These are phyloP conservation scores for Macrochelys suwanniensis DNA, from an alignment of 2,797 vertebrate genomes.

Conservation along the genomic window DNA sequence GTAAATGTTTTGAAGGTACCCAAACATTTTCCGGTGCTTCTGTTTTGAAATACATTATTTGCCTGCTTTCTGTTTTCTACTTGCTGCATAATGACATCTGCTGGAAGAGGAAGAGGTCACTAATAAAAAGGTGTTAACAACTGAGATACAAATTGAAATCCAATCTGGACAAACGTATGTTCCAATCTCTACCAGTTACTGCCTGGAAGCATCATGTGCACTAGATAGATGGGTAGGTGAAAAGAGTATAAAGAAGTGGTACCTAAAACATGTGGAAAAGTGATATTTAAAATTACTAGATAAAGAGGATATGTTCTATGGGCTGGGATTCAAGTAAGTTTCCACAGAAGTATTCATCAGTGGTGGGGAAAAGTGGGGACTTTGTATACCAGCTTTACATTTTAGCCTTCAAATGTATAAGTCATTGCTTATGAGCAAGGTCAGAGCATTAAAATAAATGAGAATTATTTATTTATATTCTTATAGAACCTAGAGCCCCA, in stretches of 20 bases:
- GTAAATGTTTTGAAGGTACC: constrained; percentile 41
- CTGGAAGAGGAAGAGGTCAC: constrained; percentile 70
- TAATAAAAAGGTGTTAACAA: constrained; percentile 75
- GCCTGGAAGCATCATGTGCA: constrained; percentile 60
- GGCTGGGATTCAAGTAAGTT: background rate
- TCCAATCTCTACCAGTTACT: constrained; percentile 67
- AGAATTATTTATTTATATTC: background rate
- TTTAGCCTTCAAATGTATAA: background rate
- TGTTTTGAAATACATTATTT: constrained; percentile 34
- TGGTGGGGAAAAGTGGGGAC: background rate
- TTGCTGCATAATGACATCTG: constrained; percentile 74
- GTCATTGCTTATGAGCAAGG: background rate
- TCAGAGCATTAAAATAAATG: background rate
- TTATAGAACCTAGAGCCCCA: background rate
- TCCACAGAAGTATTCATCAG: background rate
- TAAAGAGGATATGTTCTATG: background rate
- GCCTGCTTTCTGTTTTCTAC: constrained; percentile 70
- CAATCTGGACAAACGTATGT: constrained; percentile 77
- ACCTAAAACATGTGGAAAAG: background rate
- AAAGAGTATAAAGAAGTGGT: constrained; percentile 42
- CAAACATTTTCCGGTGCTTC: constrained; percentile 53
- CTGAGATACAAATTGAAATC: constrained; percentile 77
- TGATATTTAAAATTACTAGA: background rate
- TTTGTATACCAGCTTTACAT: background rate
- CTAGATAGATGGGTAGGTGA: constrained; percentile 55